phyloP scores from a whole-genome alignment of 2,113 vertebrate genomes.

The Garra rufa region DNA sequence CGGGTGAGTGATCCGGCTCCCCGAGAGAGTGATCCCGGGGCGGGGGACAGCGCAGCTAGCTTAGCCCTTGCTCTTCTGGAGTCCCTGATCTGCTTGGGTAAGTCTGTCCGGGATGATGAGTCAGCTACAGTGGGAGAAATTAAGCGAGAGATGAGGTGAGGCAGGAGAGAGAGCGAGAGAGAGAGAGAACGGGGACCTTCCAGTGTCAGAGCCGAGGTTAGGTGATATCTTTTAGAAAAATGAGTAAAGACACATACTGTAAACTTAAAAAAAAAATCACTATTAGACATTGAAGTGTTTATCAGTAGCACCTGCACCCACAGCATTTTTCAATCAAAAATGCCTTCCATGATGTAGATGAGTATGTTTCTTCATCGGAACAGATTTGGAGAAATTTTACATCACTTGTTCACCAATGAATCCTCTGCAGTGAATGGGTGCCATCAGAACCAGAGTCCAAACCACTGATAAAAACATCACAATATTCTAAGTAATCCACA shows the following conservation, averaged over 20 bases:
- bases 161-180: neutral
- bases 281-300: neutral
- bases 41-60: constrained; percentile 16
- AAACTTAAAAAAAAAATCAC: neutral
- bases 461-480: neutral
- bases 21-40: constrained; percentile 62
- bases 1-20: constrained; percentile 69
- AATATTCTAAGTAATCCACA: neutral
- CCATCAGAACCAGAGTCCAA: too few relatives aligned
- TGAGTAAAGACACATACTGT: neutral
- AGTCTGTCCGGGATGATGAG: constrained; percentile 16
- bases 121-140: neutral
- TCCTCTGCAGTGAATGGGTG: too few relatives aligned
- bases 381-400: neutral
- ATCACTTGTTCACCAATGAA: neutral
- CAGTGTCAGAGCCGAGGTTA: constrained; percentile 7
- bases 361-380: too few relatives aligned
- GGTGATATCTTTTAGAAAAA: neutral
- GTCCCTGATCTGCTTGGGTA: constrained; percentile 57
- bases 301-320: neutral
- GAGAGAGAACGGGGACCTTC: neutral
- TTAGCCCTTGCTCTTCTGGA: constrained; percentile 52
- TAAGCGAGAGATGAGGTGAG: constrained; percentile 1
- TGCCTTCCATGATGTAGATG: too few relatives aligned
- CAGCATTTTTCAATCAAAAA: too few relatives aligned